A percentile compares a stretch with the other conserved stretches of the same genome.
phyloP scores from a whole-genome alignment of 2,797 vertebrate species.

The Cryptoblepharus egeriae region DNA sequence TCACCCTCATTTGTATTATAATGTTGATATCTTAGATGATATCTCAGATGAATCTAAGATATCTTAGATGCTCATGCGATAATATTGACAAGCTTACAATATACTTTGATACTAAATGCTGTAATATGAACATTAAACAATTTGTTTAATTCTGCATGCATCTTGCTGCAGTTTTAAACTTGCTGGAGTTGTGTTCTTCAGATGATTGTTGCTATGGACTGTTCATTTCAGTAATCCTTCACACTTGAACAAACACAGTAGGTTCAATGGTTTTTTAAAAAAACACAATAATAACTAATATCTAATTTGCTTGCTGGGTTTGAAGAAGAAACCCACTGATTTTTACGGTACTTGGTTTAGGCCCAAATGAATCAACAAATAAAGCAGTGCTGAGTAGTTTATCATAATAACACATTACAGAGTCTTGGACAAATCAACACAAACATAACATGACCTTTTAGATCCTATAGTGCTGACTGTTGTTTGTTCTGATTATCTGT shows the following conservation, averaged over 20 bases:
- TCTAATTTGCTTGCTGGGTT: constrained; percentile 6
- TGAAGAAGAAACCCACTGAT: background rate
- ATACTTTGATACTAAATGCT: background rate
- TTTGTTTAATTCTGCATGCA: background rate
- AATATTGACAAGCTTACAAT: background rate
- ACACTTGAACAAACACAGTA: background rate
- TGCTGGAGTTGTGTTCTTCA: background rate
- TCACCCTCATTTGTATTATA: constrained; percentile 69
- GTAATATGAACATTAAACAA: no score
- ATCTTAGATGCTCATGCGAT: background rate
- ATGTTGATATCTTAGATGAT: constrained; percentile 54
- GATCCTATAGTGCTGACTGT: background rate
- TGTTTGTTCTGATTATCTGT: background rate
- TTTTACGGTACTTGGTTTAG: constrained; percentile 16
- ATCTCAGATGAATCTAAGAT: no score
- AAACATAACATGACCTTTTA: constrained; percentile 27
- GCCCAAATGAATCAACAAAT: background rate
- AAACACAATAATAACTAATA: background rate
- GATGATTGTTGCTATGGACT: background rate
- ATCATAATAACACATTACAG: constrained; percentile 25
- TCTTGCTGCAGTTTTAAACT: background rate
- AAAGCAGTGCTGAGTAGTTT: background rate
- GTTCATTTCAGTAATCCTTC: background rate
- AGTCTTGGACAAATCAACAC: constrained; percentile 42
- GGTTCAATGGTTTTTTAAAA: background rate